Evolutionary conservation across 2,797 vertebrate genomes (phyloP), one percentile per base, ranked within the genome.

Genomic region (Clarias laeviceps): DNA sequence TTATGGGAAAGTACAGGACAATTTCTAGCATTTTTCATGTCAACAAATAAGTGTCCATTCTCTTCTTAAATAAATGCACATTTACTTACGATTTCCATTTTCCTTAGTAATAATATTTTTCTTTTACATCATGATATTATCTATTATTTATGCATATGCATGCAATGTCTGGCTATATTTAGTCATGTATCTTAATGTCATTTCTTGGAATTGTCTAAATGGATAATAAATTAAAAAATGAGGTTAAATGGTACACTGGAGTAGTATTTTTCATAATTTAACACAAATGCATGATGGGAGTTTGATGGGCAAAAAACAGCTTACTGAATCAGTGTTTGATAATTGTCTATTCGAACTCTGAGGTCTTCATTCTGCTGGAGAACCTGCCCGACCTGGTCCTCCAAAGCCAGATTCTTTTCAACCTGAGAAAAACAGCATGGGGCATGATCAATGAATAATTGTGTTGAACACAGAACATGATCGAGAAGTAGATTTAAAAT

Each of bases 361-460:
- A 98, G 94, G 83, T 98, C 97, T 90, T 99, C 98, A 0, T 96
- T 97, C 93, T 99, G 97, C 90, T 98, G 97, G 83, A 96, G 94
- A 77, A 96, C 87, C 24, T 92, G 92, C 40, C 94, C 88, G 54
- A 96, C 90, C 90, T 96, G 98, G 81, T 97, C 96, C 87, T 98
- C 96, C 90, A 98, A 83, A 37, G 95, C 77, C 82, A 95, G 88
- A 59, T 97, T 99, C 89, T 91, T 96, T 92, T 98, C 96, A 62
- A 88, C 93, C 98, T 99, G 91, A 62, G n/a, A 85, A 82, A 50
- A 77, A 56, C 64, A 87, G 2, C 76, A 85, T 20, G 24, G 20
- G 7, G 34, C 2, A 27, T 62, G 34, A 66, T 14, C 18, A 72
- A 22, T 7, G 22, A 74, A 5, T n/a, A 80, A 65, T 80, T 1